A percentile compares a stretch with the other conserved stretches of the same genome.
Evolutionary conservation across 2,888 invertebrate species (phyloP).

Genomic region (Girardia tigrina): DNA sequence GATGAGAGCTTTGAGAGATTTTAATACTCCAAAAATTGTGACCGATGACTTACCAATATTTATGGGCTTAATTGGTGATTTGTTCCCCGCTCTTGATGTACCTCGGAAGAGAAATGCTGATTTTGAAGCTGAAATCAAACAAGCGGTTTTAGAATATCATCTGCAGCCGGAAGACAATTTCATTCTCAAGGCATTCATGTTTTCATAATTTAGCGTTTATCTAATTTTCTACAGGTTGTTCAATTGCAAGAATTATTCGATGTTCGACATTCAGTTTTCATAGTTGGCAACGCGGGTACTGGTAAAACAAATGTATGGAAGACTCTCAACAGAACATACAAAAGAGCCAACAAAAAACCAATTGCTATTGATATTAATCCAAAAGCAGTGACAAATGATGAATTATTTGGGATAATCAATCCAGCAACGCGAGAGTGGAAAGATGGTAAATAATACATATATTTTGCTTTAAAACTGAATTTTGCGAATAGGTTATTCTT

Average conservation of each 20-base stretch:
- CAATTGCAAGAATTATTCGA: slow-evolving; percentile 83
- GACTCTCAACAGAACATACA: slow-evolving; percentile 73
- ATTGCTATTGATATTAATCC: slow-evolving; percentile 81
- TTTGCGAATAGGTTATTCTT: too few species aligned
- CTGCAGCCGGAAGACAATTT: slow-evolving; percentile 91
- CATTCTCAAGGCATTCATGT: slow-evolving; percentile 60
- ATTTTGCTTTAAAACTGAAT: not conserved
- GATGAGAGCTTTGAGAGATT: slow-evolving; percentile 85
- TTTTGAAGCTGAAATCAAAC: slow-evolving; percentile 80
- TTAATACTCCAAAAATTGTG: slow-evolving; percentile 85
- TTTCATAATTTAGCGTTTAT: not conserved
- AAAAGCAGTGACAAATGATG: slow-evolving; percentile 89
- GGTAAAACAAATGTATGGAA: slow-evolving; percentile 91
- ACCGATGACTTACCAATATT: slow-evolving; percentile 86
- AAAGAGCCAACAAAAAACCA: slow-evolving; percentile 70
- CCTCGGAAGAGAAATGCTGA: slow-evolving; percentile 76
- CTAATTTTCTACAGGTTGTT: slow-evolving; percentile 56
- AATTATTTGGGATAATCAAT: slow-evolving; percentile 85
- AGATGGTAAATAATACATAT: slow-evolving; percentile 55
- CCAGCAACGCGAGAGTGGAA: slow-evolving; percentile 75
- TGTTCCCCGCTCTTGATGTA: slow-evolving; percentile 86
- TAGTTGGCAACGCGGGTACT: slow-evolving; percentile 66
- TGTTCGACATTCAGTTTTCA: slow-evolving; percentile 88
- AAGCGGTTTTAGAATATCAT: slow-evolving; percentile 72
- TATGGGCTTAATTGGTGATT: slow-evolving; percentile 85